These are phyloP conservation scores for Doris montereyensis DNA, from an alignment of 2,888 invertebrate species.

Conservation along the genomic window DNA sequence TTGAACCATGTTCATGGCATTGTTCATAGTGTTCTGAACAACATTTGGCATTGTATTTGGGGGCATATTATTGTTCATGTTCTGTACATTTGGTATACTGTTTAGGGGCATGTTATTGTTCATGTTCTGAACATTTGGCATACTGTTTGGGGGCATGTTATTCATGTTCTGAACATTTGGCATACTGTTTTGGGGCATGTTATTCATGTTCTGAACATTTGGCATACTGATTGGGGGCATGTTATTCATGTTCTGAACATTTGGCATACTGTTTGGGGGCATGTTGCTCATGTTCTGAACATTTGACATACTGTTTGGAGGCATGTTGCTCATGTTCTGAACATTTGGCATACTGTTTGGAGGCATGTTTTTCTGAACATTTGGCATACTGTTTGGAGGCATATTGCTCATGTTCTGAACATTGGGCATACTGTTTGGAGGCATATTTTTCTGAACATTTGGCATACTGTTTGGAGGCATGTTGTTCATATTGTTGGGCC, in stretches of 20 bases:
- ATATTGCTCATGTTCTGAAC: constrained; percentile 10
- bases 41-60: no score
- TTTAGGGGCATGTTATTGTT: background rate
- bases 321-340: no score
- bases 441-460: constrained; percentile 32
- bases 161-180: constrained; percentile 30
- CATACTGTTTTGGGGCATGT: constrained; percentile 12
- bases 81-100: constrained; percentile 32
- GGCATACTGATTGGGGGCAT: constrained; percentile 9
- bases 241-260: background rate
- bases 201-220: background rate
- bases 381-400: constrained; percentile 23
- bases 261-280: constrained; percentile 15
- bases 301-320: background rate
- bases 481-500: constrained; percentile 21
- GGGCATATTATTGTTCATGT: constrained; percentile 2
- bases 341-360: no score
- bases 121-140: constrained; percentile 29
- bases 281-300: background rate
- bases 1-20: constrained; percentile 42
- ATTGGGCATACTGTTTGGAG: constrained; percentile 27
- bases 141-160: constrained; percentile 26
- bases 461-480: constrained; percentile 27
- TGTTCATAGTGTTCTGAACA: constrained; percentile 34
- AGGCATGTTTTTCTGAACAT: constrained; percentile 22